A percentile compares a stretch with the other conserved stretches of the same genome.
phyloP scores from a whole-genome alignment of 2,113 vertebrate species.

The Eublepharis macularius region DNA sequence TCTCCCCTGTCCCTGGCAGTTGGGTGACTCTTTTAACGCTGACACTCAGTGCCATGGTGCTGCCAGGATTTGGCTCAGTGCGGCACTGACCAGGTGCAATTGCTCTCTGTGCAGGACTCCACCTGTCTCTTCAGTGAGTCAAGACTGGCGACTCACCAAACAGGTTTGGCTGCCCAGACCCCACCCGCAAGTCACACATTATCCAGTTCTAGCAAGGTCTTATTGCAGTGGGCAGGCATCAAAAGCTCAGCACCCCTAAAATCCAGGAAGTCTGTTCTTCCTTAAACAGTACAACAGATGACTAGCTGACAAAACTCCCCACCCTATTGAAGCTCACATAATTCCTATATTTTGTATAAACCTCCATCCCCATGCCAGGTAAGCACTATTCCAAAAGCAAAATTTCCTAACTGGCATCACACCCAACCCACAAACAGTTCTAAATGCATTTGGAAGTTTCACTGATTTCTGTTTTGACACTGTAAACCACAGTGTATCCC shows the following conservation, averaged over 20 bases:
- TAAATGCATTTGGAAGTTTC: not conserved
- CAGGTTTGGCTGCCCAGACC: slow-evolving; percentile 61
- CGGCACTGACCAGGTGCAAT: not conserved
- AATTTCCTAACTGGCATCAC: too few relatives aligned
- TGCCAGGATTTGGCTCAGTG: not conserved
- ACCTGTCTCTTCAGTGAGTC: slow-evolving; percentile 48
- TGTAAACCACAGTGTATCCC: not conserved
- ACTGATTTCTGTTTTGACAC: not conserved
- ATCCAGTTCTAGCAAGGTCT: not conserved
- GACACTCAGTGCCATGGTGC: slow-evolving; percentile 85
- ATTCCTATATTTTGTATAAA: not conserved
- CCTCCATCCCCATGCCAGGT: not conserved
- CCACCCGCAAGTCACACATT: slow-evolving; percentile 59
- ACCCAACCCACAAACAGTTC: not conserved
- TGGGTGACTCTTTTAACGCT: slow-evolving; percentile 78
- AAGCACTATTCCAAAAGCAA: not conserved
- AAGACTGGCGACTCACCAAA: slow-evolving; percentile 51
- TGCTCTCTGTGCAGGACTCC: slow-evolving; percentile 12
- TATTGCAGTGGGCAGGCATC: not conserved
- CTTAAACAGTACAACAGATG: not conserved
- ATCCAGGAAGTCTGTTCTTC: not conserved
- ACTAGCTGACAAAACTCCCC: not conserved
- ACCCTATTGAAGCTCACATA: not conserved
- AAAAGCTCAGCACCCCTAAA: not conserved
- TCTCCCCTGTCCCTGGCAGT: slow-evolving; percentile 82